A percentile compares a stretch with the other conserved stretches of the same genome.
These are phyloP conservation scores for Grammomys dolichurus DNA, from an alignment of 2,113 vertebrate genomes.

Conservation along the genomic window DNA sequence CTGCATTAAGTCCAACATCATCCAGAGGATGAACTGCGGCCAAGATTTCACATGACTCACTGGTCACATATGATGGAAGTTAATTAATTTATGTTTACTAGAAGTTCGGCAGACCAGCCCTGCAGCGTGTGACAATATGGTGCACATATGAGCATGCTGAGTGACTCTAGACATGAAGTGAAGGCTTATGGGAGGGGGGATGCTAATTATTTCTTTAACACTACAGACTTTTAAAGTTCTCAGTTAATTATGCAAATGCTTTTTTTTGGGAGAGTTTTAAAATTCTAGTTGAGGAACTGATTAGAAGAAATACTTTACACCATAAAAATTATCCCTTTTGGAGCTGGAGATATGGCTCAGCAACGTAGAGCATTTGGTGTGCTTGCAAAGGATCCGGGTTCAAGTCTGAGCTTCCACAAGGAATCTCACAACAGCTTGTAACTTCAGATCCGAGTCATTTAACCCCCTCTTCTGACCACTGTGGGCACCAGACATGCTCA, in stretches of 20 bases:
- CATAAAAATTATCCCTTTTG: background rate
- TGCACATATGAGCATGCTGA: background rate
- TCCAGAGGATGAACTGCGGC: background rate
- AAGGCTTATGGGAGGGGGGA: background rate
- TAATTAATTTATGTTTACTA: background rate
- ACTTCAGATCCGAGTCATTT: background rate
- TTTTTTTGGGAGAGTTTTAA: background rate
- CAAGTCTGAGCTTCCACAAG: background rate
- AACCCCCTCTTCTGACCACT: background rate
- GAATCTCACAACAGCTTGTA: background rate
- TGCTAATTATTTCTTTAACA: background rate
- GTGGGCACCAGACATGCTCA: background rate
- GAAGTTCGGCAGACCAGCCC: background rate
- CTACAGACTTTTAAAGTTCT: background rate
- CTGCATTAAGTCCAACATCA: background rate
- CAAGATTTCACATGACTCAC: background rate
- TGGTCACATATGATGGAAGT: background rate
- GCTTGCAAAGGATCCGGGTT: background rate
- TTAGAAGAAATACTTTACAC: background rate
- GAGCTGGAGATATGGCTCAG: background rate
- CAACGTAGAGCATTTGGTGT: too few relatives aligned
- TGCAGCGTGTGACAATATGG: background rate
- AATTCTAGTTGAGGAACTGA: slow-evolving; percentile 10
- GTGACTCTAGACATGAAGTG: background rate
- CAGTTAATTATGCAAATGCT: background rate